Conservation (phyloP, 1,140 invertebrate genomes). For the Coenobita brevimanus region DNA sequence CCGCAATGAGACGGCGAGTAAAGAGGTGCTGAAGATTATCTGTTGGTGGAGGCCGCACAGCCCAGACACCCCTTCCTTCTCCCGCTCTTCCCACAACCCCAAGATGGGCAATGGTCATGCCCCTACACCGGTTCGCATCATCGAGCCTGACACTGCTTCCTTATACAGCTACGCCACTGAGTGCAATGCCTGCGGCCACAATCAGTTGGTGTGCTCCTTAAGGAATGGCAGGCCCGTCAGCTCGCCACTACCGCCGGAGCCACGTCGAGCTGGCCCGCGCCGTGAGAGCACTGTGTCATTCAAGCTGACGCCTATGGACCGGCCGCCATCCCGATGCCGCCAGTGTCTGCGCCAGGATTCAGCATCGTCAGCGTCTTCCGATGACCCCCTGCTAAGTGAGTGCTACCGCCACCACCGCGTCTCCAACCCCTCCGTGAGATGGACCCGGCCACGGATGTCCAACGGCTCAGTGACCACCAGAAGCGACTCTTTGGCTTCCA, state of each 20-base stretch:
- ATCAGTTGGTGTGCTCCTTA: slow-evolving; percentile 64
- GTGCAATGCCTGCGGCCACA: slow-evolving; percentile 65
- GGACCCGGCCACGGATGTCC: slow-evolving; percentile 63
- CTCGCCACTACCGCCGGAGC: slow-evolving; percentile 32
- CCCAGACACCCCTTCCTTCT: slow-evolving; percentile 52
- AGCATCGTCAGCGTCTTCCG: slow-evolving; percentile 67
- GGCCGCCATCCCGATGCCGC: slow-evolving; percentile 52
- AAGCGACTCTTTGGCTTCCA: slow-evolving; percentile 68
- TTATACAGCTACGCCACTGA: slow-evolving; percentile 67
- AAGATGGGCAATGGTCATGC: slow-evolving; percentile 66
- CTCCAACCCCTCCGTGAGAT: slow-evolving; percentile 60
- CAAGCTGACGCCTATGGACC: slow-evolving; percentile 63
- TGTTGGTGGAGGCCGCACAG: slow-evolving; percentile 69
- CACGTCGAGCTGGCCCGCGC: slow-evolving; percentile 39
- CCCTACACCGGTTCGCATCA: slow-evolving; percentile 60
- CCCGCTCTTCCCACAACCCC: slow-evolving; percentile 39
- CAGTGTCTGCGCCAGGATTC: slow-evolving; percentile 68
- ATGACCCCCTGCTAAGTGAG: slow-evolving; percentile 65
- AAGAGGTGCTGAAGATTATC: slow-evolving; percentile 73
- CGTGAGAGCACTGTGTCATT: slow-evolving; percentile 68
- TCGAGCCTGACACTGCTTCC: slow-evolving; percentile 62
- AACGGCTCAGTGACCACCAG: slow-evolving; percentile 68
- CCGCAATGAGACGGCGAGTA: slow-evolving; percentile 75
- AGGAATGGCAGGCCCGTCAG: slow-evolving; percentile 57
- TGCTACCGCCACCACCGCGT: slow-evolving; percentile 60